Evolutionary conservation across 2,888 invertebrate species (phyloP), one percentile per base, ranked within the genome.

Genomic region (Cosmopolites sordidus): DNA sequence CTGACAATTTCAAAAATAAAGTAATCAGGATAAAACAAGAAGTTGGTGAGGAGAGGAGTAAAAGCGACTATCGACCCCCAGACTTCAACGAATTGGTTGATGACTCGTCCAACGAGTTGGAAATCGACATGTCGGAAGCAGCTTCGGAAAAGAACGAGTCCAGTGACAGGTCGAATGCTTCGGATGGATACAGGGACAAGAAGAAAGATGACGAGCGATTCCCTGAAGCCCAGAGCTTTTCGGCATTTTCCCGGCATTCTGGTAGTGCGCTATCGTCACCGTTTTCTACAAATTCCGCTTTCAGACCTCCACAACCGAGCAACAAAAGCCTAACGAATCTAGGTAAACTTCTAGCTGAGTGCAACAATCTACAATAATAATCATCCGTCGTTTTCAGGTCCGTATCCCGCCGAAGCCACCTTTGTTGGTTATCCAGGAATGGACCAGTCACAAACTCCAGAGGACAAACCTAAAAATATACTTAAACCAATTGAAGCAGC

Each of bases 11-110:
- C 61, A 65, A 41, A 66, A 67, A 22, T 40, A 64, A 60, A 41
- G 51, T 51, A 54, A 48, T 56, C 15, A 62, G 66, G 51, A 66
- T 69, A 37, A 73, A 73, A 60, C 69, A 67, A 48, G 70, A 71
- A 57, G 52, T 54, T 2, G 14, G 37, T 2, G 59, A 59, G 51
- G 56, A 52, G 12, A 51, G 51, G 45, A 15, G 18, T 62, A 74
- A 54, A 70, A 75, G 79, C 16, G 78, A 83, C 54, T 88, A 87
- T 71, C 84, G 86, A 53, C 83, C 83, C 4, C 82, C 83, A 1
- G 87, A 87, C 69, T 88, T 88, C 67, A 86, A 87, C 70, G 88
- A 88, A 67, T 73, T 83, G 43, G 86, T 85, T 4, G 87, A 87
- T 70, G 87, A 87, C 62, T 87, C 86, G 37, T 87, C 87, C 53